These are phyloP conservation scores for Orbicella faveolata DNA, from an alignment of 64 coral and sea anemone genomes.

Conservation along the genomic window DNA sequence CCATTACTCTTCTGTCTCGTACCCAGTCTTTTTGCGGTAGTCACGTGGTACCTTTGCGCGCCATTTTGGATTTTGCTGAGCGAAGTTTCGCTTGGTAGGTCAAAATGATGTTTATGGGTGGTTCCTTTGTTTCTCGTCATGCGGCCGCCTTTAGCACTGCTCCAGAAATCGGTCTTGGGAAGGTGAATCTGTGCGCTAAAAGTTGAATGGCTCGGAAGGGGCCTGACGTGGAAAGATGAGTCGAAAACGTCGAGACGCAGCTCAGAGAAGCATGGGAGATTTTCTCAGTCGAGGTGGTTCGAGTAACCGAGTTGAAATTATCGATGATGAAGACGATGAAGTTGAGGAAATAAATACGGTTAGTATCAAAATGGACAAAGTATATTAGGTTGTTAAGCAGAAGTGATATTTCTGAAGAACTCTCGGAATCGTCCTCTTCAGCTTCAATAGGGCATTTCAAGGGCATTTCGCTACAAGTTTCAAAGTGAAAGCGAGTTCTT, in stretches of 20 bases:
- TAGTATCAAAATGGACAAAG: background rate
- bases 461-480: too few relatives aligned
- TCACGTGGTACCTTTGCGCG: background rate
- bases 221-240: background rate
- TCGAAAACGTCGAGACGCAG: background rate
- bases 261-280: background rate
- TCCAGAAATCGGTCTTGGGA: background rate
- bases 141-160: background rate
- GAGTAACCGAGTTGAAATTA: background rate
- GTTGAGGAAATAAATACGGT: constrained; percentile 23
- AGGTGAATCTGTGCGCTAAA: background rate
- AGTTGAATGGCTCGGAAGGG: background rate
- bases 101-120: too few relatives aligned
- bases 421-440: too few relatives aligned
- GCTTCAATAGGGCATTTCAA: too few relatives aligned
- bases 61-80: constrained; percentile 28
- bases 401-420: background rate
- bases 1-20: background rate
- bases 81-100: background rate
- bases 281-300: background rate
- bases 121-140: background rate
- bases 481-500: too few relatives aligned
- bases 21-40: background rate
- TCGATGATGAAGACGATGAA: constrained; percentile 24
- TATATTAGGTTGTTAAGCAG: background rate